Percentiles rank a stretch among this genome's conserved stretches.
These are phyloP conservation scores for Magallana gigas DNA, from an alignment of 1,140 invertebrate genomes.

Conservation along the genomic window DNA sequence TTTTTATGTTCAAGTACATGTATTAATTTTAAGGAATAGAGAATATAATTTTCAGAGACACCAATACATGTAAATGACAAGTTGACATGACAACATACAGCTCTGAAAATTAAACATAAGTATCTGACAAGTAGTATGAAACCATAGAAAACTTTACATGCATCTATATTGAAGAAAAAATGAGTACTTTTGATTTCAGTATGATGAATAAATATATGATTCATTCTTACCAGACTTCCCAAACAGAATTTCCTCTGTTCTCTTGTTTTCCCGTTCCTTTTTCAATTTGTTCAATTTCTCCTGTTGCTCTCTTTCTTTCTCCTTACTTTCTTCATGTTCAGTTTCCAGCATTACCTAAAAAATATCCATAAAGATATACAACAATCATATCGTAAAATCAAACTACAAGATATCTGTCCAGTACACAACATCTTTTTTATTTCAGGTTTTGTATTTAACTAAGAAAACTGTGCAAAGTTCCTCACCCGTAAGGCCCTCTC, in stretches of 20 bases:
- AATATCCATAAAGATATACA: background rate
- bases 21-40: background rate
- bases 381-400: too few relatives aligned
- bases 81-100: too few relatives aligned
- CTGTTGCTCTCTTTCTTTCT: constrained; percentile 60
- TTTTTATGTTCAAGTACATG: background rate
- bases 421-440: background rate
- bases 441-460: background rate
- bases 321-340: constrained; percentile 69
- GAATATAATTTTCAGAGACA: too few relatives aligned
- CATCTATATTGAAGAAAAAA: too few relatives aligned
- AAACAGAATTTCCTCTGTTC: constrained; percentile 58
- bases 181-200: too few relatives aligned
- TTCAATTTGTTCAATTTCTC: constrained; percentile 43
- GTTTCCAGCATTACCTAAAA: constrained; percentile 79
- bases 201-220: too few relatives aligned
- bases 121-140: too few relatives aligned
- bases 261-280: constrained; percentile 51
- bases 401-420: background rate
- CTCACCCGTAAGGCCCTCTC: constrained; percentile 45
- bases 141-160: too few relatives aligned
- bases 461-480: background rate
- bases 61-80: too few relatives aligned
- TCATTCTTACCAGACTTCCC: constrained; percentile 59
- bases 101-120: too few relatives aligned